Evolutionary conservation across 37 sponge, comb jelly and placozoan genomes (phyloP).

Genomic region (Sycon ciliatum): DNA sequence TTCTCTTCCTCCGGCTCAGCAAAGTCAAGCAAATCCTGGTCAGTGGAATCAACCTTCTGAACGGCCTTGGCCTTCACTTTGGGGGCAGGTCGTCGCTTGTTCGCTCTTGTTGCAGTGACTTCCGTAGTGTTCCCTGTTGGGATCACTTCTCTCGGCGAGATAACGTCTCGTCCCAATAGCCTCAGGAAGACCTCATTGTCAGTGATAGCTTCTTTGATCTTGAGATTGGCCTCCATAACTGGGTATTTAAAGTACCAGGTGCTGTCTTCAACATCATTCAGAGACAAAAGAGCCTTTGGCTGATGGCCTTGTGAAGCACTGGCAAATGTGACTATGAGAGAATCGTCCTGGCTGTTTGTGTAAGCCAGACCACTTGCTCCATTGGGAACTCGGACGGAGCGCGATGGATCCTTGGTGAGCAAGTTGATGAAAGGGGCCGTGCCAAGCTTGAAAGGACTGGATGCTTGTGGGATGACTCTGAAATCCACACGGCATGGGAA

Average conservation of each 20-base stretch:
- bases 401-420: no score
- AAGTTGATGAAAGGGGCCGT: no score
- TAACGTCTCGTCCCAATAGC: not conserved
- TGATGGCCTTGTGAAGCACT: not conserved
- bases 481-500: no score
- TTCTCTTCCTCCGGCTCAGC: no score
- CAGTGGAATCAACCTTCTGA: no score
- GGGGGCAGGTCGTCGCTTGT: no score
- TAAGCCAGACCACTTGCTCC: not conserved
- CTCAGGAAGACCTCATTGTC: not conserved
- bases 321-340: not conserved
- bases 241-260: not conserved
- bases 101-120: no score
- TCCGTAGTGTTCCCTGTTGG: not conserved
- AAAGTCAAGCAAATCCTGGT: no score
- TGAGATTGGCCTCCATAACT: not conserved
- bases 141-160: not conserved
- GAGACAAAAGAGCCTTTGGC: not conserved
- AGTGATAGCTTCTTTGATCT: not conserved
- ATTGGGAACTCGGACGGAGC: not conserved
- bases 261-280: slow-evolving; percentile 2
- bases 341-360: not conserved
- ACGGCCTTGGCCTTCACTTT: no score
- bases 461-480: no score
- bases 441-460: no score